These are phyloP conservation scores for Coelinius sp. DNA, from an alignment of 2,888 invertebrate genomes.

Conservation along the genomic window DNA sequence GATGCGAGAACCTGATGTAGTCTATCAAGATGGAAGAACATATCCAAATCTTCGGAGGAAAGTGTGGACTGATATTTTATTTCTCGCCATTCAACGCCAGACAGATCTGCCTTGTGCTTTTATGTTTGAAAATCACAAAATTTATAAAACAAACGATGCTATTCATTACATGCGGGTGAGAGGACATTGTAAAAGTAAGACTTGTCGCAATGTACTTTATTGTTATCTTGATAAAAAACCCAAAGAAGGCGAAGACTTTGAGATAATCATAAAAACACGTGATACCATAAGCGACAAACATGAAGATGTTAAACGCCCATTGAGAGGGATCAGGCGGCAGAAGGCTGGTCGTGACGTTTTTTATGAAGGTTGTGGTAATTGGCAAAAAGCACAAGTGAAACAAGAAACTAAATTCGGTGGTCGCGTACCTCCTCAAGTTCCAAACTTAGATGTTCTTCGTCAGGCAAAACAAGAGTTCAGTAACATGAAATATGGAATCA, in stretches of 20 bases:
- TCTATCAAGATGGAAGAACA: neutral
- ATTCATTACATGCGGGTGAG: constrained; percentile 10
- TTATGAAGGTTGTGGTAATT: constrained; percentile 29
- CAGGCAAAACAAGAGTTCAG: constrained; percentile 37
- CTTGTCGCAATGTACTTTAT: constrained; percentile 33
- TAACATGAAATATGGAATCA: constrained; percentile 33
- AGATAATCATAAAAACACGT: constrained; percentile 18
- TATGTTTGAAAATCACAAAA: constrained; percentile 32
- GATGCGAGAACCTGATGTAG: neutral
- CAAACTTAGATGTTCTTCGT: constrained; percentile 15
- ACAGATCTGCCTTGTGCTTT: constrained; percentile 37
- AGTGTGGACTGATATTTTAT: constrained; percentile 39
- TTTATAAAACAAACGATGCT: neutral
- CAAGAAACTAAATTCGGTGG: constrained; percentile 36
- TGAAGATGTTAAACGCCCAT: constrained; percentile 30
- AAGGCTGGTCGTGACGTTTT: constrained; percentile 22
- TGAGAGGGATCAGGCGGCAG: constrained; percentile 25
- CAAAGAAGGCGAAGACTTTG: neutral
- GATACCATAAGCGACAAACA: constrained; percentile 35
- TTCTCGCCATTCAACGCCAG: constrained; percentile 21
- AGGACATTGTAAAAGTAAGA: constrained; percentile 33
- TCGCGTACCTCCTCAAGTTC: constrained; percentile 36
- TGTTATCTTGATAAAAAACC: constrained; percentile 22
- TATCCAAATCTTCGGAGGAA: constrained; percentile 9
- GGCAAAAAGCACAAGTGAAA: constrained; percentile 25